Conservation (phyloP, 2,113 vertebrate species). For the Sphyrna mokarran region DNA sequence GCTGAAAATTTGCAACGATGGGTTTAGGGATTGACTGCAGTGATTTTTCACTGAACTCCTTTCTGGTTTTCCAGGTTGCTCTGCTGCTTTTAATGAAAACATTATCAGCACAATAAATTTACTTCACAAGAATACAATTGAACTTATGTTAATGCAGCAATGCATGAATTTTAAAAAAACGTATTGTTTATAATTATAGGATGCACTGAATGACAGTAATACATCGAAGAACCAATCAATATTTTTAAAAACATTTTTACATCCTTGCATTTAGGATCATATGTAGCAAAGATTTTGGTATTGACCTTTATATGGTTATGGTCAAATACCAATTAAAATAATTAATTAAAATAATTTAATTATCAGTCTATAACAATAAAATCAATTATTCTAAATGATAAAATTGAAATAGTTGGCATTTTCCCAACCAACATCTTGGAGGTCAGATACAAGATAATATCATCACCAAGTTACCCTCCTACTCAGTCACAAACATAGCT, state of each 20-base stretch:
- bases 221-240: neutral
- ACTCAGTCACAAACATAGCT: neutral
- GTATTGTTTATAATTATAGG: neutral
- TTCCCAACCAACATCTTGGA: neutral
- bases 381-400: neutral
- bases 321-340: neutral
- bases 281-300: neutral
- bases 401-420: neutral
- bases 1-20: neutral
- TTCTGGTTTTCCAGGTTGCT: neutral
- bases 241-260: neutral
- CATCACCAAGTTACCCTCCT: neutral
- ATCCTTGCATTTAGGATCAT: neutral
- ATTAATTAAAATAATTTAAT: neutral
- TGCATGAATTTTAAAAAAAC: neutral
- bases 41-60: neutral
- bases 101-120: neutral
- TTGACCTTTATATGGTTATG: neutral
- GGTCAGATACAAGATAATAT: neutral
- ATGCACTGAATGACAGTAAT: neutral
- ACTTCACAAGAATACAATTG: neutral
- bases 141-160: neutral
- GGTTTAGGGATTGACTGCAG: too few species aligned
- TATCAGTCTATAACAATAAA: neutral
- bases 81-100: neutral